Evolutionary conservation across 2,888 invertebrate genomes (phyloP), one percentile per base, ranked within the genome.

Genomic region (Gari tellinella): DNA sequence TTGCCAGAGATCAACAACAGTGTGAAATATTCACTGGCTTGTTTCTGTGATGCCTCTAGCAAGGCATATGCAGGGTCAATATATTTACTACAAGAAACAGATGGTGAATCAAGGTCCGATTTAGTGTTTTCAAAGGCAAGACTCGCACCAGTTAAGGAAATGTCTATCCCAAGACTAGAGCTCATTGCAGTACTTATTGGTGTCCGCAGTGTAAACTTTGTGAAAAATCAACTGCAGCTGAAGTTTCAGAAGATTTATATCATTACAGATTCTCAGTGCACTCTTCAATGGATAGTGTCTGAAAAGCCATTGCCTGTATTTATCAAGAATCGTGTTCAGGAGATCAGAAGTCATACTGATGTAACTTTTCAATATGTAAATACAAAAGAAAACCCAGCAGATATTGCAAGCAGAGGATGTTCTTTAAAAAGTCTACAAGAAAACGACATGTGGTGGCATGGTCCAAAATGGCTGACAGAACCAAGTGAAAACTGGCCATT

Each of bases 161-260:
- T n/a, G n/a, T n/a, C n/a, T n/a, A n/a, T n/a, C n/a, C n/a, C n/a
- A n/a, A n/a, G n/a, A n/a, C n/a, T 75, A 15, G 75, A 70, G 43
- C 31, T 75, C 37, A 40, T 66, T 25, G 66, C 66, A 15, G 58
- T 58, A 10, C 1, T 58, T 15, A 58, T 66, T 4, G 66, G 66
- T 2, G 23, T 67, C 2, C 14, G 58, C 15, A 46, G 60, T 25
- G 0, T 67, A 1, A 37, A 45, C 19, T 55, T 23, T 55, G 55
- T 51, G 4, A 45, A 45, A 48, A 19, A 21, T 15, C 52, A 67
- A 23, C 17, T 67, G 19, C 5, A 40, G 1, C 23, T 58, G 17
- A 0, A 23, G 17, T 21, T 67, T 4, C 10, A 7, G 1, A 10
- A 38, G 1, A 1, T 14, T 15, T 38, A 21, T 17, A 26, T 61